phyloP scores from a whole-genome alignment of 2,113 vertebrate species.

The Callospermophilus lateralis region DNA sequence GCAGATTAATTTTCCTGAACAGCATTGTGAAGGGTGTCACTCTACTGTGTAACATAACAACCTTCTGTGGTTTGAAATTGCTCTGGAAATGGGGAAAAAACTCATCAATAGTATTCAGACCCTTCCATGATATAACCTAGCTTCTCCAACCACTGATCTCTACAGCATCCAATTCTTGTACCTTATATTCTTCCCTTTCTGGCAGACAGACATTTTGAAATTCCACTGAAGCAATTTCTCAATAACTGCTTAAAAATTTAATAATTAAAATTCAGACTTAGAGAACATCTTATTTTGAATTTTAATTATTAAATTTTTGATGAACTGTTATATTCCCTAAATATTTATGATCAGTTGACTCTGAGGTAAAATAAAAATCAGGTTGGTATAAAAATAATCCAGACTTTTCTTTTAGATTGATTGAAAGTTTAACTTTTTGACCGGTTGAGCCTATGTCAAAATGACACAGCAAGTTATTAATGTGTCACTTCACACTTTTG shows the following conservation, averaged over 20 bases:
- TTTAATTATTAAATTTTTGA: no score
- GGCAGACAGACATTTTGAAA: background rate
- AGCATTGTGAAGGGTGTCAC: background rate
- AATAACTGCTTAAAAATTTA: background rate
- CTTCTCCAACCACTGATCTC: background rate
- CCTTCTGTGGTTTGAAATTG: background rate
- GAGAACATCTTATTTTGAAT: no score
- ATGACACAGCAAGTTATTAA: background rate
- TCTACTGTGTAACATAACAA: background rate
- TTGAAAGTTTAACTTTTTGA: background rate
- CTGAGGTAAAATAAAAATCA: background rate
- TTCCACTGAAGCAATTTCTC: background rate
- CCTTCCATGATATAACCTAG: background rate
- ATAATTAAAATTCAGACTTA: background rate
- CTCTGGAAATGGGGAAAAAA: background rate
- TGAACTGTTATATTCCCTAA: background rate
- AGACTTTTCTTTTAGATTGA: background rate
- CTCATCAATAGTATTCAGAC: background rate
- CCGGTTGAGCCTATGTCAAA: background rate
- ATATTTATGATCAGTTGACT: background rate
- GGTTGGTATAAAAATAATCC: background rate
- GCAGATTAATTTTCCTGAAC: conserved; percentile 2
- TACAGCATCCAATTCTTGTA: background rate
- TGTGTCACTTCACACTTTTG: background rate
- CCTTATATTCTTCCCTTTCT: background rate